A percentile compares a stretch with the other conserved stretches of the same genome.
Evolutionary conservation across 1,140 invertebrate species (phyloP).

Genomic region (Bombus impatiens): DNA sequence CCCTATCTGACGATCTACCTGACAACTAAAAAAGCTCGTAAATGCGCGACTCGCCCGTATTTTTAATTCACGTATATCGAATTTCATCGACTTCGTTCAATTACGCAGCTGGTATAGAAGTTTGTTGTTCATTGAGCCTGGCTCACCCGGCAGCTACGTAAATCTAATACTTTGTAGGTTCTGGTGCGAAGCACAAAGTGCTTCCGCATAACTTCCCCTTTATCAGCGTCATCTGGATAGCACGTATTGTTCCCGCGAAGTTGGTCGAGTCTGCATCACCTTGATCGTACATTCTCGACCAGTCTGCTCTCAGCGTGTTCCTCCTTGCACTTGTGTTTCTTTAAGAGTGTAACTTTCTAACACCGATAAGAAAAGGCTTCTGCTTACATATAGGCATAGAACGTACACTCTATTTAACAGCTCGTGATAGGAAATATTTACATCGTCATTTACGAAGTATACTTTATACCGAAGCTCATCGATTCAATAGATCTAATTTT

Average conservation of each 20-base stretch:
- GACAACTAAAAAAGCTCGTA: background rate
- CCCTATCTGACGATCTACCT: background rate
- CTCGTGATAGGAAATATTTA: background rate
- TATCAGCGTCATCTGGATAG: conserved; percentile 31
- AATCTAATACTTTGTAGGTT: background rate
- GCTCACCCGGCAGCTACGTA: background rate
- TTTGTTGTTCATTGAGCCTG: background rate
- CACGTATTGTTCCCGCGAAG: conserved; percentile 20
- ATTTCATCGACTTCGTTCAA: background rate
- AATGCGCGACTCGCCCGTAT: background rate
- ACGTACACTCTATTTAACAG: background rate
- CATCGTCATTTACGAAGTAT: background rate
- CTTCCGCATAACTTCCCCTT: conserved; percentile 13
- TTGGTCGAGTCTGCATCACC: background rate
- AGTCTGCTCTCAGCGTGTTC: too few species aligned
- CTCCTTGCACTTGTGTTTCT: background rate
- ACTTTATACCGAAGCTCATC: background rate
- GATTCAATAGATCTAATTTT: too few species aligned
- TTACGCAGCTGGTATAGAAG: background rate
- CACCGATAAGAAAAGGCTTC: background rate
- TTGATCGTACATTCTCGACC: background rate
- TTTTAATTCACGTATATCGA: background rate
- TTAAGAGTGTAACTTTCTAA: background rate
- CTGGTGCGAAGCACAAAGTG: background rate
- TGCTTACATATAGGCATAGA: background rate